phyloP scores from a whole-genome alignment of 2,113 vertebrate genomes.

The Hiodon alosoides region DNA sequence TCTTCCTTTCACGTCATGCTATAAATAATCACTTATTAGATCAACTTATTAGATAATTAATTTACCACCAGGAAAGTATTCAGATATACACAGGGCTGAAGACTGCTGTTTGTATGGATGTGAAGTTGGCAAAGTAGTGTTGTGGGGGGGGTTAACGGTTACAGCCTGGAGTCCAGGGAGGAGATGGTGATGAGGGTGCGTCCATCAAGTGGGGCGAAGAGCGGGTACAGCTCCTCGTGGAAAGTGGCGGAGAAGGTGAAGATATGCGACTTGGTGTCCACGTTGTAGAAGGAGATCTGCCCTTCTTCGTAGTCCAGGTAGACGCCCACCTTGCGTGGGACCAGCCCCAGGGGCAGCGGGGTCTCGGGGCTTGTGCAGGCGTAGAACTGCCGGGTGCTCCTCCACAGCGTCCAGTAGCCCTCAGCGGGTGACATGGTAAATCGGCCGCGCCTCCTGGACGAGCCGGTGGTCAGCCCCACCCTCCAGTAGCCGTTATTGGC shows the following conservation, averaged over 20 bases:
- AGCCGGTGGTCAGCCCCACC: constrained; percentile 36
- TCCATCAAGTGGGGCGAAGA: constrained; percentile 41
- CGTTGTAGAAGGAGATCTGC: constrained; percentile 44
- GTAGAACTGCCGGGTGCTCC: constrained; percentile 38
- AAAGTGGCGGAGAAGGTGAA: constrained; percentile 38
- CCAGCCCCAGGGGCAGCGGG: constrained; percentile 17
- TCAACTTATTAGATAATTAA: too few relatives aligned
- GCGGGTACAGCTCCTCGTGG: constrained; percentile 37
- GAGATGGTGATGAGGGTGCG: constrained; percentile 38
- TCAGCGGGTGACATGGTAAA: constrained; percentile 27
- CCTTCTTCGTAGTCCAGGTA: constrained; percentile 46
- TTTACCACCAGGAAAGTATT: too few relatives aligned
- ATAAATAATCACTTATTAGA: too few relatives aligned
- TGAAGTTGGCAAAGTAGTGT: too few relatives aligned
- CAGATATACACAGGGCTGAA: too few relatives aligned
- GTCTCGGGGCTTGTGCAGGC: constrained; percentile 37
- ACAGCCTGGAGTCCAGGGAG: neutral
- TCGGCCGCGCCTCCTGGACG: constrained; percentile 32
- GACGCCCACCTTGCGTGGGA: constrained; percentile 31
- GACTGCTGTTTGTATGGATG: too few relatives aligned
- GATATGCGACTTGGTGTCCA: constrained; percentile 32
- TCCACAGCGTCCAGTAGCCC: constrained; percentile 43
- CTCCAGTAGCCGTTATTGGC: constrained; percentile 40
- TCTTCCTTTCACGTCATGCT: too few relatives aligned
- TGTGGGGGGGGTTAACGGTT: neutral